Base-by-base conservation (phyloP, 2,113 vertebrate genomes). In the Zingel zingel region DNA sequence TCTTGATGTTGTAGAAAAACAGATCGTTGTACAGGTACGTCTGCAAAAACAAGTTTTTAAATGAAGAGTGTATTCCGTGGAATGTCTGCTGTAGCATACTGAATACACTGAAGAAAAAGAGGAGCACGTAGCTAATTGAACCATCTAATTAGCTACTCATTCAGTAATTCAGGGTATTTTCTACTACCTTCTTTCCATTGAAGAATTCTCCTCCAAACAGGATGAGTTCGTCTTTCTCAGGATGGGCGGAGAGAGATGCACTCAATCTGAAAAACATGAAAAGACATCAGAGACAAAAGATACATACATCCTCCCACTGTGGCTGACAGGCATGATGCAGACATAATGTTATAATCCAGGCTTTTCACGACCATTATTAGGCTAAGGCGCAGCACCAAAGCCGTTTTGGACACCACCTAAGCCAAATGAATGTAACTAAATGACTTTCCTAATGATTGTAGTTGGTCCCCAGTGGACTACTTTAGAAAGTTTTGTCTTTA, bases 151-250 rank as follows among this genome's bases (percentile, higher is more conserved):
- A 27, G 21, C 30, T 23, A 5, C 51, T 54, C 10, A 16, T 21
- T 30, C 33, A 72, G 21, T 25, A 7, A 23, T 18, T 56, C 4
- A 1, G 4, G 11, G 9, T n/a, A 4, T 18, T 43, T 71, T 13
- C 51, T 2, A 1, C 7, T 95, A 99, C 98, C 97, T 99, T 99
- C 95, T 96, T 97, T 88, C 98, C 98, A 90, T 99, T 99, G 95
- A 97, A 99, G 94, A 96, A 99, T 95, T 99, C 98, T 93, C 98
- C 98, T 91, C 98, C 98, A 84, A 99, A 99, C 74, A 99, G 95
- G 87, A 99, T 97, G 74, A 99, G 93, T 66, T 99, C 97, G 0
- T 99, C 98, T 93, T 96, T 99, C 88, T 99, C 98, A 0, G 98
- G 98, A 84, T 99, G 97, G 0, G 97, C 87, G 1, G 94, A 97